Percentiles rank a stretch among this genome's conserved stretches.
These are phyloP conservation scores for Drosophila formosana DNA, from an alignment of 2,888 invertebrate species.

Conservation along the genomic window DNA sequence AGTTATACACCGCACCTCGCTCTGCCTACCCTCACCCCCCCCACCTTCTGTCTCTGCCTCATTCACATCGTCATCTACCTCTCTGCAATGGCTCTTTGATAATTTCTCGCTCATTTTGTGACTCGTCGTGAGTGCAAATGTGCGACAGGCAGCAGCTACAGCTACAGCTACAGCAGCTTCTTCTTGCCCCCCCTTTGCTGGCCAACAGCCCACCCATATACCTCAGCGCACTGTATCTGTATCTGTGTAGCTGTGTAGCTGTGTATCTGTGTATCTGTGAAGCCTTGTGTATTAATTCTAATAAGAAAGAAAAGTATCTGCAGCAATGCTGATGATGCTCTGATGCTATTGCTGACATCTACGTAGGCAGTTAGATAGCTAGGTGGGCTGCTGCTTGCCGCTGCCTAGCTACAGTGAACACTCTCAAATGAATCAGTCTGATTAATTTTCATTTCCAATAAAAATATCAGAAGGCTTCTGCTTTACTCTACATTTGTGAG, in stretches of 20 bases:
- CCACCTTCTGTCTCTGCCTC: neutral
- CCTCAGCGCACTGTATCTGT: slow-evolving; percentile 4
- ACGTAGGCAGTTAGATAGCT: slow-evolving; percentile 32
- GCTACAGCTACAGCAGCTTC: neutral
- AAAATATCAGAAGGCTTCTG: too few relatives aligned
- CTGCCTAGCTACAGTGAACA: slow-evolving; percentile 13
- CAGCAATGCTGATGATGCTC: slow-evolving; percentile 10
- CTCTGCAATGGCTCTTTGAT: slow-evolving; percentile 50
- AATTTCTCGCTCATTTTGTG: slow-evolving; percentile 73
- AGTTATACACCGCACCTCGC: slow-evolving; percentile 19
- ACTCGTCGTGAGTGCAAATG: slow-evolving; percentile 65
- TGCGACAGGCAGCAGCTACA: slow-evolving; percentile 31
- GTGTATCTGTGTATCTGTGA: slow-evolving; percentile 46
- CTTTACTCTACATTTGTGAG: too few relatives aligned
- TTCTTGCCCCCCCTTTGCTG: neutral
- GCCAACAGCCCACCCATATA: slow-evolving; percentile 35
- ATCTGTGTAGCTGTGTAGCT: slow-evolving; percentile 20
- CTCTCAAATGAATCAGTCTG: too few relatives aligned
- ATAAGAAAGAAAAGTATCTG: slow-evolving; percentile 62
- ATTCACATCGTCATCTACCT: neutral
- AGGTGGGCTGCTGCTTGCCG: slow-evolving; percentile 5
- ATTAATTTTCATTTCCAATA: too few relatives aligned
- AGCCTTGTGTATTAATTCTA: slow-evolving; percentile 62
- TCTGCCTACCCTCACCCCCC: neutral
- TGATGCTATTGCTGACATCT: slow-evolving; percentile 29